phyloP scores from a whole-genome alignment of 2,113 vertebrate species.

The Panthera uncia region DNA sequence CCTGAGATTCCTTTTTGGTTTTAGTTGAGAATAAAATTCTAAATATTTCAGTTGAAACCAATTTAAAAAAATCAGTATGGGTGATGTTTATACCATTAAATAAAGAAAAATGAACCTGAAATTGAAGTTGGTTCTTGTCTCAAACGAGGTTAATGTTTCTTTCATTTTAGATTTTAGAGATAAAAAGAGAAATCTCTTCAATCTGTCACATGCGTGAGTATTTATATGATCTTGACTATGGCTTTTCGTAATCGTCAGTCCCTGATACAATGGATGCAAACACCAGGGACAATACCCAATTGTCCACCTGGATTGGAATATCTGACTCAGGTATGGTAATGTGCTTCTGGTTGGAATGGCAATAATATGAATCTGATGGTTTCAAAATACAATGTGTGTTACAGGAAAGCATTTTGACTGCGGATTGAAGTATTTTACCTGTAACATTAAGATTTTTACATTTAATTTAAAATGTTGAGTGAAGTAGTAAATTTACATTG shows the following conservation, averaged over 20 bases:
- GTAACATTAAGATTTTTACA: neutral
- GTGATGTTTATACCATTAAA: neutral
- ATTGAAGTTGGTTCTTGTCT: neutral
- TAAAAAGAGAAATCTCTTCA: neutral
- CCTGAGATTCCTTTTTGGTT: neutral
- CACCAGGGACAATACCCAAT: neutral
- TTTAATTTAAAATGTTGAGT: neutral
- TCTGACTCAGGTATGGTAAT: constrained; percentile 39
- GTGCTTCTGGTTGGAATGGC: neutral
- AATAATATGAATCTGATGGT: neutral
- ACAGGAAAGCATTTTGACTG: neutral
- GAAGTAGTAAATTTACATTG: neutral
- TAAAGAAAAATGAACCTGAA: neutral
- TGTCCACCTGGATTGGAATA: constrained; percentile 19
- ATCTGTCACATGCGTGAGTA: neutral
- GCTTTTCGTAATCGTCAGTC: neutral
- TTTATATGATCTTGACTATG: neutral
- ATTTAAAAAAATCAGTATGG: neutral
- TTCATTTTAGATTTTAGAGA: neutral
- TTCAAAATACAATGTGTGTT: neutral
- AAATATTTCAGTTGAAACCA: neutral
- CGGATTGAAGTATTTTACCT: neutral
- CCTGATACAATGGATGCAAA: neutral
- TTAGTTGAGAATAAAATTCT: neutral
- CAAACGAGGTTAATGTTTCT: neutral